phyloP scores from a whole-genome alignment of 2,113 vertebrate species.

The Oriolus oriolus region DNA sequence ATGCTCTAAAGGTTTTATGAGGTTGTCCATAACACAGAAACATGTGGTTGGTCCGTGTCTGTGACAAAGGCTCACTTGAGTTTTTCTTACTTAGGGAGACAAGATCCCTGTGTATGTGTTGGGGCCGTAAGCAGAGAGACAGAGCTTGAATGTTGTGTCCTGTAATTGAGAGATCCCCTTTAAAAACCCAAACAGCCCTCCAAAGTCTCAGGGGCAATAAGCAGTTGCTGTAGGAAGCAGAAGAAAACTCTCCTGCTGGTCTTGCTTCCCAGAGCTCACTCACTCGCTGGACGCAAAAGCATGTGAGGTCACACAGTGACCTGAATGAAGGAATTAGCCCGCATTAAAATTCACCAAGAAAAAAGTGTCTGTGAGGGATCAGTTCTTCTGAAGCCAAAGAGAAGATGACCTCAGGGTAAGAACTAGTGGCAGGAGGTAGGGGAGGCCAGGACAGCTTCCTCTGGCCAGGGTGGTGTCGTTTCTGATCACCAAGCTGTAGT shows the following conservation, averaged over 20 bases:
- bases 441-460: not conserved
- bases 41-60: fast-evolving
- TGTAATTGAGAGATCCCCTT: not conserved
- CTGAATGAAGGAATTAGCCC: not conserved
- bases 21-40: not conserved
- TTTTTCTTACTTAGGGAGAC: not conserved
- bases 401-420: not conserved
- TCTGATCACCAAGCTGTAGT: not conserved
- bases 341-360: not conserved
- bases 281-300: not conserved
- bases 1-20: not conserved
- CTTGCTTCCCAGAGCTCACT: not conserved
- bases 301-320: not conserved
- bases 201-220: not conserved
- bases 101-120: not conserved
- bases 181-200: not conserved
- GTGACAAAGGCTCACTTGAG: not conserved
- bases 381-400: not conserved
- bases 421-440: not conserved
- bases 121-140: not conserved
- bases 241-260: not conserved
- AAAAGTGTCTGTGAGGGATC: not conserved
- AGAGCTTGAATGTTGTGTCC: not conserved
- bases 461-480: not conserved
- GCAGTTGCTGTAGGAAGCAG: not conserved